Conservation (phyloP, 2,888 invertebrate species). For the Spodoptera picta region DNA sequence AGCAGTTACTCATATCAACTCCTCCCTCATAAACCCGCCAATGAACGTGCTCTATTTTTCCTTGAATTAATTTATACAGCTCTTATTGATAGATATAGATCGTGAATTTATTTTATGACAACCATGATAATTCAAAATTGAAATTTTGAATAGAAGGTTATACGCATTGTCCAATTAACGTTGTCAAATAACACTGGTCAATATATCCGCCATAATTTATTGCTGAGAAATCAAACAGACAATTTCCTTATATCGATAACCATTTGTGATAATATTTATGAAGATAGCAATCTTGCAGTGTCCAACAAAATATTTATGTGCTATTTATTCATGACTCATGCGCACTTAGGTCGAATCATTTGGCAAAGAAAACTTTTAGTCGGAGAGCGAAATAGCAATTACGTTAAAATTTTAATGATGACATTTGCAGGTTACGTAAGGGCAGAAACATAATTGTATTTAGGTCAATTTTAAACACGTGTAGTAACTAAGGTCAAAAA, state of each 20-base stretch:
- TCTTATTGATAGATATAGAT: slow-evolving; percentile 24
- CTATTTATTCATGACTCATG: slow-evolving; percentile 36
- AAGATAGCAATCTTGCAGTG: slow-evolving; percentile 40
- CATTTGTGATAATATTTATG: slow-evolving; percentile 50
- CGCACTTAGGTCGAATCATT: slow-evolving; percentile 20
- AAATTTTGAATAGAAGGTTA: slow-evolving; percentile 66
- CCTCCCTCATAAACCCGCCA: slow-evolving; percentile 63
- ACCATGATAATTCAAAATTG: slow-evolving; percentile 60
- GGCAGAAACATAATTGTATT: slow-evolving; percentile 17
- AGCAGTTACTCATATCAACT: slow-evolving; percentile 47
- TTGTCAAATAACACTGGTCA: slow-evolving; percentile 58
- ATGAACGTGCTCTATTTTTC: slow-evolving; percentile 59
- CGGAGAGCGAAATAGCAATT: slow-evolving; percentile 21
- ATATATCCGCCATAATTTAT: slow-evolving; percentile 58
- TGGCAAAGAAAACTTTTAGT: slow-evolving; percentile 26
- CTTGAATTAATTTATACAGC: slow-evolving; percentile 47
- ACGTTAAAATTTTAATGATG: slow-evolving; percentile 33
- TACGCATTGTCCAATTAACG: slow-evolving; percentile 67
- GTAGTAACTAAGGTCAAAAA: not conserved
- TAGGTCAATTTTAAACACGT: slow-evolving; percentile 11
- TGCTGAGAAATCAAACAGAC: slow-evolving; percentile 39
- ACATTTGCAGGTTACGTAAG: slow-evolving; percentile 21
- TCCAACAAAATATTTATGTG: slow-evolving; percentile 34
- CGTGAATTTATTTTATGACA: slow-evolving; percentile 52
- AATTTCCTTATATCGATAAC: slow-evolving; percentile 45